Conservation (phyloP, 2,797 vertebrate species). For the Nannoperca obscura region DNA sequence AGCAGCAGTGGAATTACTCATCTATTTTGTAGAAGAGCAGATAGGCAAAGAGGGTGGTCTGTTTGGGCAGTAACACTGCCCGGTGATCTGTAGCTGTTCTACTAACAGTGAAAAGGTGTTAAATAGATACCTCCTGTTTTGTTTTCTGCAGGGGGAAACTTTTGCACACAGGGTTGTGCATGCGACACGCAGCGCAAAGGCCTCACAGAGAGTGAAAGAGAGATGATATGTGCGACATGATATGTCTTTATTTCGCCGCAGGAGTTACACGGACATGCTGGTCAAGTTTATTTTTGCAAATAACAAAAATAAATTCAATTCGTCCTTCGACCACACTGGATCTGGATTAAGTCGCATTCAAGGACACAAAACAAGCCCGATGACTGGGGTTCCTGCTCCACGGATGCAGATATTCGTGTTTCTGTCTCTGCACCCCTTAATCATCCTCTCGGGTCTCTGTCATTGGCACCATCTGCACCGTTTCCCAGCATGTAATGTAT, state of each 20-base stretch:
- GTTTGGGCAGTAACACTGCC: constrained; percentile 37
- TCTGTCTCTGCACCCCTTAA: constrained; percentile 46
- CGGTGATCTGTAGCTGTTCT: constrained; percentile 16
- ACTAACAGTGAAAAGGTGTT: constrained; percentile 25
- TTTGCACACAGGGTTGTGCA: constrained; percentile 2
- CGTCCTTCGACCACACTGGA: constrained; percentile 26
- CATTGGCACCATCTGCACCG: constrained; percentile 53
- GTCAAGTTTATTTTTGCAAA: constrained; percentile 61
- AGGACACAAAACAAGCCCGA: constrained; percentile 43
- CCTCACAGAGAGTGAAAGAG: constrained; percentile 11
- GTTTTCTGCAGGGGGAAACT: constrained; percentile 46
- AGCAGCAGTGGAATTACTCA: constrained; percentile 85
- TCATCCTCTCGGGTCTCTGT: constrained; percentile 46
- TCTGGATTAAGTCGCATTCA: constrained; percentile 57
- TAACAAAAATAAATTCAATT: constrained; percentile 50
- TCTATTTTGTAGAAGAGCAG: constrained; percentile 57
- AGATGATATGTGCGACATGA: constrained; percentile 8
- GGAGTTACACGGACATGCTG: background rate
- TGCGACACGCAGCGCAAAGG: constrained; percentile 21
- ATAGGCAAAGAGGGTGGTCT: constrained; percentile 45
- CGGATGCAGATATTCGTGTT: constrained; percentile 38
- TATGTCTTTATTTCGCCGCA: constrained; percentile 17
- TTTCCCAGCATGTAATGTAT: constrained; percentile 61
- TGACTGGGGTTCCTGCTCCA: constrained; percentile 35
- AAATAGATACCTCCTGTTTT: constrained; percentile 42